These are phyloP conservation scores for Protodeltote pygarga DNA, from an alignment of 2,888 invertebrate genomes.

Conservation along the genomic window DNA sequence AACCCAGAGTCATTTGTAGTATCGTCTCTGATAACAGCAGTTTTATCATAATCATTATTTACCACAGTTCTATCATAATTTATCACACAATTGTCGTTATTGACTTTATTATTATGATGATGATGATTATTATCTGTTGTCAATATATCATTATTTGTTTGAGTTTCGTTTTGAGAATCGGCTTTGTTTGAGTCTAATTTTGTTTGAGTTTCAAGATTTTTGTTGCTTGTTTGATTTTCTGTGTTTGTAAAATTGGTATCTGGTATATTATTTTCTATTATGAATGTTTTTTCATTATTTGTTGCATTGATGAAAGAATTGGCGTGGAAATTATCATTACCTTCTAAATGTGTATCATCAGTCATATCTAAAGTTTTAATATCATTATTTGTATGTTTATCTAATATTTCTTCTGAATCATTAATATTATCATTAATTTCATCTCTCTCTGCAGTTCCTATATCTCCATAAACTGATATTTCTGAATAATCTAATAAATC, in stretches of 20 bases:
- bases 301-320: too few relatives aligned
- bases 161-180: too few relatives aligned
- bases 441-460: slow-evolving; percentile 4
- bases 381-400: background rate
- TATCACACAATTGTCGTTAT: background rate
- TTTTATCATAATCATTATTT: background rate
- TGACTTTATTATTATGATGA: background rate
- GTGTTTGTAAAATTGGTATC: too few relatives aligned
- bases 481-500: slow-evolving; percentile 28
- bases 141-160: too few relatives aligned
- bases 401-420: background rate
- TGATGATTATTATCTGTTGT: background rate
- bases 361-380: slow-evolving; percentile 5
- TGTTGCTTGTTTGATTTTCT: too few relatives aligned
- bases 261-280: too few relatives aligned
- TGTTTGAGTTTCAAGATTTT: too few relatives aligned
- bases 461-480: background rate
- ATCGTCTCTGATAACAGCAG: slow-evolving; percentile 1
- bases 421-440: background rate
- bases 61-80: background rate
- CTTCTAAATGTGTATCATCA: background rate
- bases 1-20: slow-evolving; percentile 54
- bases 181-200: too few relatives aligned
- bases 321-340: background rate
- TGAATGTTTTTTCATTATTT: background rate